phyloP scores from a whole-genome alignment of 2,888 invertebrate species.

The Mechanitis messenoides region DNA sequence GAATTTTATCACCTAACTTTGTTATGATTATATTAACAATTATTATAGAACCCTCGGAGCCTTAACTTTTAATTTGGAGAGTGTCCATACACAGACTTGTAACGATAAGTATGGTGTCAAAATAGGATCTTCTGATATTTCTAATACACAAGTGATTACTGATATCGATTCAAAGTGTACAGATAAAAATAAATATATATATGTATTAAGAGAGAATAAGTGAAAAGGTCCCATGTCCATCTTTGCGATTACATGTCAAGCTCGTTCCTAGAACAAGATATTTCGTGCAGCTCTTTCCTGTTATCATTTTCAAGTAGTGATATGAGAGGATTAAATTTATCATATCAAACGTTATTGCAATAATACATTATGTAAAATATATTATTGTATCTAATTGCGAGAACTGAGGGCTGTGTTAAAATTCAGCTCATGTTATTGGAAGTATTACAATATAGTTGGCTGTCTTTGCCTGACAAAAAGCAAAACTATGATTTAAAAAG shows the following conservation, averaged over 20 bases:
- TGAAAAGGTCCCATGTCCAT: neutral
- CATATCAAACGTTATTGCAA: neutral
- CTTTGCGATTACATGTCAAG: neutral
- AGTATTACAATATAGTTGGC: neutral
- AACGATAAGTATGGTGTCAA: no score
- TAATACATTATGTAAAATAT: neutral
- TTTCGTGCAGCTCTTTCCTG: constrained; percentile 5
- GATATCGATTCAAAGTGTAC: no score
- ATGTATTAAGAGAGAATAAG: neutral
- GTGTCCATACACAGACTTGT: no score
- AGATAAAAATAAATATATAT: neutral
- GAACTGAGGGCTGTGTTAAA: constrained; percentile 1
- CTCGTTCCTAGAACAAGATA: neutral
- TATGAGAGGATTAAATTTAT: neutral
- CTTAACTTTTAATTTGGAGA: no score
- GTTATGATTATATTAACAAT: neutral
- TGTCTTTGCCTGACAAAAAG: no score
- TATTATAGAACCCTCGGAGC: no score
- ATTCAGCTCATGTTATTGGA: constrained; percentile 12
- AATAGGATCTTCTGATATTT: no score
- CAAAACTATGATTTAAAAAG: no score
- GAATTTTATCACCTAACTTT: neutral
- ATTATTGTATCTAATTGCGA: no score
- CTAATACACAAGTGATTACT: no score
- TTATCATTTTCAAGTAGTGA: constrained; percentile 4